Conservation (phyloP, 2,797 vertebrate genomes). For the Hylomyscus alleni region DNA sequence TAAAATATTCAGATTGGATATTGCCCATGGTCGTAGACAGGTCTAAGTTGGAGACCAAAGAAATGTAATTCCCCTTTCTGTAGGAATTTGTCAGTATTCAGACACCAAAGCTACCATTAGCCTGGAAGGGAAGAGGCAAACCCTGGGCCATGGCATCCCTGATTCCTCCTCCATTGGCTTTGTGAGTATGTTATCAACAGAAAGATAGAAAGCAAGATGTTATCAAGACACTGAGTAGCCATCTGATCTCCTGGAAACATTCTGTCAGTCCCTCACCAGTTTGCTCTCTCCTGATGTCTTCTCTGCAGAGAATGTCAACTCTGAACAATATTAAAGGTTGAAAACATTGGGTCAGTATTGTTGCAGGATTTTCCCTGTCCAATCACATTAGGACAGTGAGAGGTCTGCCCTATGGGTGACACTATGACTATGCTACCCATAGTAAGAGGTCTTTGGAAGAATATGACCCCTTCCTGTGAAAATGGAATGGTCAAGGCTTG, state of each 20-base stretch:
- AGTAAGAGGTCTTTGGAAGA: background rate
- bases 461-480: background rate
- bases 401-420: no score
- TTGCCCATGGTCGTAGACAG: background rate
- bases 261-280: background rate
- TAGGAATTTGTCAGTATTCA: background rate
- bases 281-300: background rate
- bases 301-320: background rate
- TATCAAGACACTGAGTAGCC: background rate
- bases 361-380: no score
- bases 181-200: background rate
- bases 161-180: background rate
- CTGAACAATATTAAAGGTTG: background rate
- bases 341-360: background rate
- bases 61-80: background rate
- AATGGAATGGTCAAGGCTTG: background rate
- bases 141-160: background rate
- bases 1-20: background rate
- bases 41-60: background rate
- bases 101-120: background rate
- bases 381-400: no score
- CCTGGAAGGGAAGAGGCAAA: background rate
- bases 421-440: no score
- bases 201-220: slow-evolving; percentile 33
- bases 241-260: background rate